These are phyloP conservation scores for Hyperoplus immaculatus DNA, from an alignment of 2,797 vertebrate genomes.

Conservation along the genomic window DNA sequence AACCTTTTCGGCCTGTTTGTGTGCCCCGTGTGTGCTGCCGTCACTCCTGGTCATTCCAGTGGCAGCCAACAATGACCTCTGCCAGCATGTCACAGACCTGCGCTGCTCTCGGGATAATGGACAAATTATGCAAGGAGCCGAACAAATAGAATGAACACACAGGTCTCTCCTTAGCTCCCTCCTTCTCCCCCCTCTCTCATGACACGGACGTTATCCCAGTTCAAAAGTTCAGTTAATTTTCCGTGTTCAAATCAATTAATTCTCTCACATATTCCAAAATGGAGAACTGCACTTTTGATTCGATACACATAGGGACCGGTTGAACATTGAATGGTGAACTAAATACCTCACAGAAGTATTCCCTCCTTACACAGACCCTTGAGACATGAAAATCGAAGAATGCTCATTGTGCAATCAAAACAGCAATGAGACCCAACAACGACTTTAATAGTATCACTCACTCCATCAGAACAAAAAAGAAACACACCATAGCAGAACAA, in stretches of 20 bases:
- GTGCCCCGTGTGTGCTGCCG: constrained; percentile 34
- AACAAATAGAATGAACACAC: constrained; percentile 47
- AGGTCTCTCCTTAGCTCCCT: constrained; percentile 7
- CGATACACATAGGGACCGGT: constrained; percentile 52
- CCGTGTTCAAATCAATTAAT: constrained; percentile 39
- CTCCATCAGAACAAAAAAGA: constrained; percentile 2
- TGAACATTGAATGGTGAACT: constrained; percentile 48
- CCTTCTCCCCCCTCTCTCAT: constrained; percentile 7
- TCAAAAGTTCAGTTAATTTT: constrained; percentile 22
- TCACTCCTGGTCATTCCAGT: constrained; percentile 45
- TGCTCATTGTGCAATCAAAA: constrained; percentile 29
- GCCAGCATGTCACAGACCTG: constrained; percentile 49
- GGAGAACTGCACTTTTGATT: constrained; percentile 40
- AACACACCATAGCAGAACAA: neutral
- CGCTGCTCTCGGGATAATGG: constrained; percentile 54
- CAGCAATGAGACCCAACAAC: constrained; percentile 36
- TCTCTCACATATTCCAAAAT: constrained; percentile 18
- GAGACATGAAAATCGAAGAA: constrained; percentile 56
- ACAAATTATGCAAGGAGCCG: constrained; percentile 56
- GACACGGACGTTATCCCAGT: constrained; percentile 17
- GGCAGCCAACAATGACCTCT: constrained; percentile 54
- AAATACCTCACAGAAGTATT: constrained; percentile 55
- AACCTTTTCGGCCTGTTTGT: constrained; percentile 41
- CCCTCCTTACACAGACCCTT: constrained; percentile 43
- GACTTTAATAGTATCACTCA: constrained; percentile 11